Evolutionary conservation across 2,797 vertebrate genomes (phyloP).

Genomic region (Echiichthys vipera): DNA sequence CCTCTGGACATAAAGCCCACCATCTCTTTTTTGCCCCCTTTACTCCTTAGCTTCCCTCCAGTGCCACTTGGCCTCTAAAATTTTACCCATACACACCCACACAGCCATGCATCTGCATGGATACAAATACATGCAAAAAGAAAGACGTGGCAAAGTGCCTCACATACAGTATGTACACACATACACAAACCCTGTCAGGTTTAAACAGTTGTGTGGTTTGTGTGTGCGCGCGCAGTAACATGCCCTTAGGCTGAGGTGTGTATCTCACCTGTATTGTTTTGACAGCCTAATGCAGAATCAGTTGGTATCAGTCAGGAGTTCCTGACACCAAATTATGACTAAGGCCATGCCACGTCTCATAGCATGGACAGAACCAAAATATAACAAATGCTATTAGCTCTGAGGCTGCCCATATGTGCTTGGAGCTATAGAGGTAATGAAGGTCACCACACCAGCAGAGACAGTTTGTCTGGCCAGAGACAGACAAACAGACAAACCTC

Average conservation of each 20-base stretch:
- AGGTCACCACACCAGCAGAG: no score
- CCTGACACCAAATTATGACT: conserved; percentile 37
- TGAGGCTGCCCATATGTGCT: no score
- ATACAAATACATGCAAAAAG: conserved; percentile 27
- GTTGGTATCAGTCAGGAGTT: conserved; percentile 35
- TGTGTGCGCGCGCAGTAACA: neutral
- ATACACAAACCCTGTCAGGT: neutral
- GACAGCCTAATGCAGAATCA: conserved; percentile 21
- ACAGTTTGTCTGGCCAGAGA: no score
- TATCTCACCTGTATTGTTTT: conserved; percentile 37
- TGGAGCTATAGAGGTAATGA: neutral
- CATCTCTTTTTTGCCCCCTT: neutral
- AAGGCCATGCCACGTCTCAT: neutral
- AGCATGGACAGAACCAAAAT: neutral
- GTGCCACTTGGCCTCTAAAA: conserved; percentile 19
- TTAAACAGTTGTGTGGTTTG: neutral
- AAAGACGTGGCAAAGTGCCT: neutral
- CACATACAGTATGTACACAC: no score
- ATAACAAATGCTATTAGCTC: neutral
- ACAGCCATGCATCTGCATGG: neutral
- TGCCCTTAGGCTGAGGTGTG: conserved; percentile 43
- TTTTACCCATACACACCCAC: conserved; percentile 16
- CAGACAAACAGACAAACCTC: no score
- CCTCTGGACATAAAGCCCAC: neutral
- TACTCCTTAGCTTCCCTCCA: neutral